Percentiles rank a stretch among this genome's conserved stretches.
Evolutionary conservation across 2,888 invertebrate species (phyloP).

Genomic region (Itoplectis maculator): DNA sequence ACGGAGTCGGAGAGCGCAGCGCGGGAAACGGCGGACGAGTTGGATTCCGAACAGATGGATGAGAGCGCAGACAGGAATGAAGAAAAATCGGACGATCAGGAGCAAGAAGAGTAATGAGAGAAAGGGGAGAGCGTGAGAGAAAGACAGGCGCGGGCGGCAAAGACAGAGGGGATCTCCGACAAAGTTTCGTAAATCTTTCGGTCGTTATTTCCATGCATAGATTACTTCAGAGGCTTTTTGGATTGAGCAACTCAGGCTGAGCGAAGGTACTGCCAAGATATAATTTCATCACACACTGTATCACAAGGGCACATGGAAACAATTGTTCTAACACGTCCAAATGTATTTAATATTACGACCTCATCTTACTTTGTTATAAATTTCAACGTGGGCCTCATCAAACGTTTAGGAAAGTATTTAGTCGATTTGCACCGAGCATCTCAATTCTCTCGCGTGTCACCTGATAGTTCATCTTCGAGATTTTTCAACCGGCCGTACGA

Average conservation of each 20-base stretch:
- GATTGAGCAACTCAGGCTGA: slow-evolving; percentile 75
- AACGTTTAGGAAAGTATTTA: slow-evolving; percentile 52
- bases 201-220: slow-evolving; percentile 75
- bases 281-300: slow-evolving; percentile 69
- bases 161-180: slow-evolving; percentile 57
- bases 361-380: slow-evolving; percentile 55
- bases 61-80: slow-evolving; percentile 81
- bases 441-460: slow-evolving; percentile 8
- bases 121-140: background rate
- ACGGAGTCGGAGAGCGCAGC: slow-evolving; percentile 75
- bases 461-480: background rate
- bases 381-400: slow-evolving; percentile 36
- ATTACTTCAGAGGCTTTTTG: slow-evolving; percentile 73
- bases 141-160: slow-evolving; percentile 6
- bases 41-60: slow-evolving; percentile 81
- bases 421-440: slow-evolving; percentile 38
- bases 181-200: slow-evolving; percentile 71
- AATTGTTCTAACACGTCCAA: slow-evolving; percentile 31
- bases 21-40: slow-evolving; percentile 76
- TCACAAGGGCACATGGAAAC: slow-evolving; percentile 53
- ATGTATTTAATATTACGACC: slow-evolving; percentile 42
- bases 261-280: slow-evolving; percentile 76
- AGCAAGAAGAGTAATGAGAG: slow-evolving; percentile 81
- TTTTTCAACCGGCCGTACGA: background rate
- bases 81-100: slow-evolving; percentile 81